These are phyloP conservation scores for Sinella curviseta DNA, from an alignment of 1,140 invertebrate genomes.

Conservation along the genomic window DNA sequence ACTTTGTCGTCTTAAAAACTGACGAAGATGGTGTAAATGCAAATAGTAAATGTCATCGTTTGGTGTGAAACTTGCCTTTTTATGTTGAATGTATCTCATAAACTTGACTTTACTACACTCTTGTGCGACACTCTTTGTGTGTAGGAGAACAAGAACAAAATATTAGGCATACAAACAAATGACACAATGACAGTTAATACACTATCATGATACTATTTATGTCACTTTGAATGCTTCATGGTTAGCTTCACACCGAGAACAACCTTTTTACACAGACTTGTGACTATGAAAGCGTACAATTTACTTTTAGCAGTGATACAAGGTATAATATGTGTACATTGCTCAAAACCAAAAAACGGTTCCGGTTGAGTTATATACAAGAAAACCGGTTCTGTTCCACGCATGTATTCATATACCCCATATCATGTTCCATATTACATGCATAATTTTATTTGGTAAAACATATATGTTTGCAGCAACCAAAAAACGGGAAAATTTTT, in stretches of 20 bases:
- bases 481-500: not conserved
- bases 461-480: not conserved
- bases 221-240: not conserved
- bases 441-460: not conserved
- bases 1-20: not conserved
- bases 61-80: not conserved
- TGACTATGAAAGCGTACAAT: too few species aligned
- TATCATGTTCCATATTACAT: not conserved
- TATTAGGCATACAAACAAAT: not conserved
- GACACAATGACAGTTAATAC: not conserved
- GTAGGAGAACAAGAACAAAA: not conserved
- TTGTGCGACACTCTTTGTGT: not conserved
- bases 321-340: not conserved
- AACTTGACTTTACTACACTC: not conserved
- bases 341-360: not conserved
- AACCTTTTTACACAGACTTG: not conserved
- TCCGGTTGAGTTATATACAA: constrained; percentile 1
- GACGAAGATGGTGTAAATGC: not conserved
- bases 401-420: not conserved
- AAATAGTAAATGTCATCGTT: not conserved
- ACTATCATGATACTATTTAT: not conserved
- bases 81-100: not conserved
- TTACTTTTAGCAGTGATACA: not conserved
- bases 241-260: not conserved
- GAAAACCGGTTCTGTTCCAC: not conserved